Evolutionary conservation across 1,140 invertebrate genomes (phyloP).

Genomic region (Pseudoatta argentina): DNA sequence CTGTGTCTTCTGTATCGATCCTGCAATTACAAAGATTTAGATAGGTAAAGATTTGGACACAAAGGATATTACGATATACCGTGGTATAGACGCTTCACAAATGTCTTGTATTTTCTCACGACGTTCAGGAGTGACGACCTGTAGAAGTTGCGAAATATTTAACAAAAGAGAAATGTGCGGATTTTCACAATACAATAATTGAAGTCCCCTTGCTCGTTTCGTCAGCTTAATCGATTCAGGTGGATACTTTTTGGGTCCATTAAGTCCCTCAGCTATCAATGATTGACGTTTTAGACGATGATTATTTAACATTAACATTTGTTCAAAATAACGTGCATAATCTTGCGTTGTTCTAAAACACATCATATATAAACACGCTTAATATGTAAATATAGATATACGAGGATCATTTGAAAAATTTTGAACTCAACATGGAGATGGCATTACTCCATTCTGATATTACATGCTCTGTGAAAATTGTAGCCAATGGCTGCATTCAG

Average conservation of each 20-base stretch:
- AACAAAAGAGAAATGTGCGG: constrained; percentile 78
- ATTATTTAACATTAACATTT: constrained; percentile 82
- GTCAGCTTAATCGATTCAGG: constrained; percentile 80
- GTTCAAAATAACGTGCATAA: constrained; percentile 79
- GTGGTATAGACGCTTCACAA: constrained; percentile 75
- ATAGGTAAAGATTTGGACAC: constrained; percentile 45
- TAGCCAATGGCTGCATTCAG: no score
- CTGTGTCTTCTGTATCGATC: constrained; percentile 42
- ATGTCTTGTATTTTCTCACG: constrained; percentile 83
- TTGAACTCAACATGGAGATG: no score
- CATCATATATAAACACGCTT: constrained; percentile 15
- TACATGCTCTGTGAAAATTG: no score
- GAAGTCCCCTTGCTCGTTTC: constrained; percentile 74
- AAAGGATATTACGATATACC: constrained; percentile 38
- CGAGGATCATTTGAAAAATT: no score
- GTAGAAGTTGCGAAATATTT: constrained; percentile 75
- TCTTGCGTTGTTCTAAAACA: constrained; percentile 81
- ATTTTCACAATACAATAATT: constrained; percentile 82
- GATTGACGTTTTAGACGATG: constrained; percentile 74
- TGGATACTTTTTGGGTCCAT: constrained; percentile 80
- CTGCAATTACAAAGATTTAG: constrained; percentile 63
- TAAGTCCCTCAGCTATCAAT: constrained; percentile 76
- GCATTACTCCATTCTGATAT: no score
- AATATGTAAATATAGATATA: neutral
- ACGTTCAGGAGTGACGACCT: constrained; percentile 76